Evolutionary conservation across 1,140 invertebrate genomes (phyloP).

Genomic region (Apolygus lucorum): DNA sequence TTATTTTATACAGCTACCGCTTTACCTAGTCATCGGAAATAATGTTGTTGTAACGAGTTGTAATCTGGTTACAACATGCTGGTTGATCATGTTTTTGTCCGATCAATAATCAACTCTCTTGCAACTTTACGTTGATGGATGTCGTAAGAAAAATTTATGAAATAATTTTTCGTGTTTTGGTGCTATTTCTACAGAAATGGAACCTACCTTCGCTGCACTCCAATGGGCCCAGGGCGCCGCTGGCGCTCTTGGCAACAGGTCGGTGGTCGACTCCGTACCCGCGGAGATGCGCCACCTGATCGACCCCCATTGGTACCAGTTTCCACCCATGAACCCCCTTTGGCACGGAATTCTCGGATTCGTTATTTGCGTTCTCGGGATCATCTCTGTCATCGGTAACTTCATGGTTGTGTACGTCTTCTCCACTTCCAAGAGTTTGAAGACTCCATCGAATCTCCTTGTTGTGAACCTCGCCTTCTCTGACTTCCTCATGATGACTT

Average conservation of each 20-base stretch:
- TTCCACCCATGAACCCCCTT: slow-evolving; percentile 65
- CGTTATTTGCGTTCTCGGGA: slow-evolving; percentile 59
- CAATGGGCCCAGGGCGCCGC: slow-evolving; percentile 15
- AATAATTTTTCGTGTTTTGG: too few species aligned
- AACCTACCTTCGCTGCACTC: slow-evolving; percentile 24
- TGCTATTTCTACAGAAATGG: slow-evolving; percentile 12
- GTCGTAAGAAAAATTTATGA: neutral
- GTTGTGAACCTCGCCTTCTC: slow-evolving; percentile 79
- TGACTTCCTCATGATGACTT: slow-evolving; percentile 80
- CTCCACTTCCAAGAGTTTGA: slow-evolving; percentile 59
- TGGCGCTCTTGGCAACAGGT: slow-evolving; percentile 45
- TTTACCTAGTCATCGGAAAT: neutral
- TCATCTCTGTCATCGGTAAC: slow-evolving; percentile 66
- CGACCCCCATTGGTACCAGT: slow-evolving; percentile 64
- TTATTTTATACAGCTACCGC: neutral
- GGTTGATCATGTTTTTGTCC: neutral
- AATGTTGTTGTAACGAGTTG: neutral
- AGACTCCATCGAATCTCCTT: slow-evolving; percentile 74
- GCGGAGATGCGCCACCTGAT: slow-evolving; percentile 64
- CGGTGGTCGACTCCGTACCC: slow-evolving; percentile 62
- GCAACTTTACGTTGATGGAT: neutral
- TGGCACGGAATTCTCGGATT: slow-evolving; percentile 73
- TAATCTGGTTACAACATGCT: neutral
- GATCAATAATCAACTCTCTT: neutral
- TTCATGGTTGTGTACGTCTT: slow-evolving; percentile 82